Evolutionary conservation across 2,797 vertebrate genomes (phyloP).

Genomic region (Mustela erminea): DNA sequence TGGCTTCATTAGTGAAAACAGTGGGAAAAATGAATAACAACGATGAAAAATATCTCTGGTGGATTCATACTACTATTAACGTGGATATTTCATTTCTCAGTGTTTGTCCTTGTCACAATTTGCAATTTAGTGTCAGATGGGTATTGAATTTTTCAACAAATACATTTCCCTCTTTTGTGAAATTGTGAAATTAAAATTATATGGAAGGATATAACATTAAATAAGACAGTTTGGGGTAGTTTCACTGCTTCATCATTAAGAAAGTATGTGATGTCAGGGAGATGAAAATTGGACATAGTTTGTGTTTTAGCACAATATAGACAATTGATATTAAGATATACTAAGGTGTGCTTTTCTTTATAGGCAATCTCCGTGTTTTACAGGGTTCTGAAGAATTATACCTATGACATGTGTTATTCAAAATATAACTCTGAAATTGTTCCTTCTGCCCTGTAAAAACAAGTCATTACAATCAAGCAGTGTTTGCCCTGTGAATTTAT

Average conservation of each 20-base stretch:
- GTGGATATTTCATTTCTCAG: neutral
- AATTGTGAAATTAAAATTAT: neutral
- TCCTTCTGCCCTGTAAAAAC: neutral
- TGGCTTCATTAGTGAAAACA: constrained; percentile 52
- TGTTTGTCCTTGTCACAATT: neutral
- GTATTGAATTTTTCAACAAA: constrained; percentile 40
- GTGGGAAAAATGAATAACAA: neutral
- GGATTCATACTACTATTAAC: neutral
- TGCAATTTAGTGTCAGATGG: neutral
- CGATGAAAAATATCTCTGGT: neutral
- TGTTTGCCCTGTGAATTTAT: neutral
- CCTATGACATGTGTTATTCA: neutral
- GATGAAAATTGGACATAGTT: constrained; percentile 3
- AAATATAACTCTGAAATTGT: constrained; percentile 13
- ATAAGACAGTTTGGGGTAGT: neutral
- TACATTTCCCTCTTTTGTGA: neutral
- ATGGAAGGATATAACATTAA: neutral
- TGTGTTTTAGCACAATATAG: neutral
- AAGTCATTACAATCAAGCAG: neutral
- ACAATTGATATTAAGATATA: constrained; percentile 6
- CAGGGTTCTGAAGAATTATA: neutral
- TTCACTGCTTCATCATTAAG: constrained; percentile 43
- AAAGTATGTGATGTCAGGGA: neutral
- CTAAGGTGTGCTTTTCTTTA: neutral
- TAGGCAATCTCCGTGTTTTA: neutral